A percentile compares a stretch with the other conserved stretches of the same genome.
Conservation (phyloP, 2,888 invertebrate species). For the Sinohyriopsis cumingii region DNA sequence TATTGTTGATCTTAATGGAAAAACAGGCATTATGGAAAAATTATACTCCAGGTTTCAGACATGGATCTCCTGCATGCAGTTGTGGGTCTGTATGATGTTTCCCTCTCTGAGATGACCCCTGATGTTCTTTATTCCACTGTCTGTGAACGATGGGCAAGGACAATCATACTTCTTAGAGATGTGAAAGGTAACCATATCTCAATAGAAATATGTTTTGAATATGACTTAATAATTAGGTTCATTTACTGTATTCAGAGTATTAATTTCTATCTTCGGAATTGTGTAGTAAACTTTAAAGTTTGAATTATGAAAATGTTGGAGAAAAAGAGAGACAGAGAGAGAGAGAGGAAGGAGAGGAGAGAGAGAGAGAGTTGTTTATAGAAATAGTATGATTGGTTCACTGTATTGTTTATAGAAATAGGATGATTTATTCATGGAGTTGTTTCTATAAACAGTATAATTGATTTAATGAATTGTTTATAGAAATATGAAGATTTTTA, state of each 20-base stretch:
- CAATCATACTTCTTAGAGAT: constrained; percentile 69
- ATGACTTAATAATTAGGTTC: not conserved
- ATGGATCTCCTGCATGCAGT: constrained; percentile 71
- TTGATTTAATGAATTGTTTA: too few relatives aligned
- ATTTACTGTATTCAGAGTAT: not conserved
- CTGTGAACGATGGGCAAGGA: constrained; percentile 70
- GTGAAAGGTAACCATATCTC: constrained; percentile 61
- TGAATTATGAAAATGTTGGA: not conserved
- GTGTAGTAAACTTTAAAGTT: not conserved
- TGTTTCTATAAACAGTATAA: too few relatives aligned
- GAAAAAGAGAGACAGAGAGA: not conserved
- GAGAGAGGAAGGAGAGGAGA: too few relatives aligned
- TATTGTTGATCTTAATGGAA: too few relatives aligned
- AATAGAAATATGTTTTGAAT: not conserved
- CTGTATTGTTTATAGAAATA: too few relatives aligned
- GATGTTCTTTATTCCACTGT: constrained; percentile 71
- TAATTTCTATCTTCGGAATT: not conserved
- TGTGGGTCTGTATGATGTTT: constrained; percentile 70
- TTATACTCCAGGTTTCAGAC: constrained; percentile 58
- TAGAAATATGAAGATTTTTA: too few relatives aligned
- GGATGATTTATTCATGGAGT: too few relatives aligned
- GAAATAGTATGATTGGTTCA: too few relatives aligned
- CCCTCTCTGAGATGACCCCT: constrained; percentile 70
- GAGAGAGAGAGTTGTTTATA: too few relatives aligned
- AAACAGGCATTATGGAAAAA: too few relatives aligned